These are phyloP conservation scores for Eulacestoma nigropectus DNA, from an alignment of 2,113 vertebrate genomes.

Conservation along the genomic window DNA sequence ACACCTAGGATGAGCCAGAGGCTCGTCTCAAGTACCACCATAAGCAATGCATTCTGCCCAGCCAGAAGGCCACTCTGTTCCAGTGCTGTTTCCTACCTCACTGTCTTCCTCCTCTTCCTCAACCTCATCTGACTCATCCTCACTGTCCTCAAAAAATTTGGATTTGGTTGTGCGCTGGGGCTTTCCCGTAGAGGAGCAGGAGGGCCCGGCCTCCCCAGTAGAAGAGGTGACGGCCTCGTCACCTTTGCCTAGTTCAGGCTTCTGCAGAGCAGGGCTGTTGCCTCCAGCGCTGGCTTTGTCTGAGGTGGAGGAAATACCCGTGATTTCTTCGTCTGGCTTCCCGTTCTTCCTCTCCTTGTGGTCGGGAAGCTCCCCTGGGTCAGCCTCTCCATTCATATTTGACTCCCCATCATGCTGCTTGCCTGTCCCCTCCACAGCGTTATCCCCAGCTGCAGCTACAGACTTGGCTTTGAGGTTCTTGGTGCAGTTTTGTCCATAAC, in stretches of 20 bases:
- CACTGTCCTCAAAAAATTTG: constrained; percentile 97
- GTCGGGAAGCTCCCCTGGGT: constrained; percentile 67
- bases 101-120: constrained; percentile 84
- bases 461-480: constrained; percentile 75
- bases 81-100: constrained; percentile 73
- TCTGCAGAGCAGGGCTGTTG: constrained; percentile 55
- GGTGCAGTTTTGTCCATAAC: constrained; percentile 90
- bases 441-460: constrained; percentile 24
- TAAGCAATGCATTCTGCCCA: constrained; percentile 14
- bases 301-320: constrained; percentile 73
- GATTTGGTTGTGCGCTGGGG: constrained; percentile 85
- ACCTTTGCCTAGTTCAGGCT: constrained; percentile 70
- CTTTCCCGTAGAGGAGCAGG: constrained; percentile 90
- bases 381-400: constrained; percentile 85
- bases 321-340: constrained; percentile 60
- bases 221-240: constrained; percentile 78
- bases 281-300: constrained; percentile 64
- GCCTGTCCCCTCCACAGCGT: constrained; percentile 52
- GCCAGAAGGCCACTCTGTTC: constrained; percentile 33
- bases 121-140: constrained; percentile 91
- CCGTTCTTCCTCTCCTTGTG: constrained; percentile 74
- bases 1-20: constrained; percentile 20
- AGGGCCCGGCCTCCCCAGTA: constrained; percentile 89
- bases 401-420: constrained; percentile 72
- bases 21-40: neutral